Percentiles rank a stretch among this genome's conserved stretches.
These are phyloP conservation scores for Agelas oroides DNA, from an alignment of 37 sponge, comb jelly and placozoan genomes.

Conservation along the genomic window DNA sequence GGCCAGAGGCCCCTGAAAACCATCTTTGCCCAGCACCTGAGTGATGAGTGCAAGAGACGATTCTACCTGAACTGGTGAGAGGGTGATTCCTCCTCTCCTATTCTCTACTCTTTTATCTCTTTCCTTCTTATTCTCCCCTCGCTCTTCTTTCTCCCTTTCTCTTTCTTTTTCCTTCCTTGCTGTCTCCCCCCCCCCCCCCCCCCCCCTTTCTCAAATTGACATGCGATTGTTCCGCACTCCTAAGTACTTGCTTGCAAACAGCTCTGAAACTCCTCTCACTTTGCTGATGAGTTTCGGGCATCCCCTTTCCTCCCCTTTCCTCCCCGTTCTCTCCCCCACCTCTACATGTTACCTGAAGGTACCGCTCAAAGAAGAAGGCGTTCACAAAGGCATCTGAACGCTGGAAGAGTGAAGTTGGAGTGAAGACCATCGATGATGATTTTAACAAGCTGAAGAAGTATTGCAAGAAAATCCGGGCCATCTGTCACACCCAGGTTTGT, in stretches of 20 bases:
- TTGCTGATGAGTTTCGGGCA: slow-evolving; percentile 84
- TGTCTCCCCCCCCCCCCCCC: no score
- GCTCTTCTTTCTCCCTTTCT: no score
- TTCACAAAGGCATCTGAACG: slow-evolving; percentile 77
- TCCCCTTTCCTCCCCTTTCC: not conserved
- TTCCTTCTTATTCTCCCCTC: no score
- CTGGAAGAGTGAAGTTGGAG: slow-evolving; percentile 92
- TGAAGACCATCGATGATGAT: slow-evolving; percentile 76
- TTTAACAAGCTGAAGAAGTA: slow-evolving; percentile 97
- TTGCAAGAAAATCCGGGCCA: slow-evolving; percentile 91
- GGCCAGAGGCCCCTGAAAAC: slow-evolving; percentile 95
- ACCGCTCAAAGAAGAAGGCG: slow-evolving; percentile 95
- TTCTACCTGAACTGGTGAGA: slow-evolving; percentile 99
- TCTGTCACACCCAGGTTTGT: slow-evolving; percentile 96
- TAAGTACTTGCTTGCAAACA: slow-evolving; percentile 6
- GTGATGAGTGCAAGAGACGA: slow-evolving; percentile 95
- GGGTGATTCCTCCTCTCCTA: no score
- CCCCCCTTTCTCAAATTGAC: no score
- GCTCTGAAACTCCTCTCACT: slow-evolving; percentile 90
- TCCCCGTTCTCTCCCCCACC: not conserved
- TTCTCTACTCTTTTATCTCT: no score
- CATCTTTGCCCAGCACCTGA: slow-evolving; percentile 96
- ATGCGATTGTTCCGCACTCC: no score
- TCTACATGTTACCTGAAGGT: slow-evolving; percentile 62
- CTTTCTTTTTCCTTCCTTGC: no score